Evolutionary conservation across 2,888 invertebrate genomes (phyloP), one percentile per base, ranked within the genome.

Genomic region (Neoitamus cyanurus): DNA sequence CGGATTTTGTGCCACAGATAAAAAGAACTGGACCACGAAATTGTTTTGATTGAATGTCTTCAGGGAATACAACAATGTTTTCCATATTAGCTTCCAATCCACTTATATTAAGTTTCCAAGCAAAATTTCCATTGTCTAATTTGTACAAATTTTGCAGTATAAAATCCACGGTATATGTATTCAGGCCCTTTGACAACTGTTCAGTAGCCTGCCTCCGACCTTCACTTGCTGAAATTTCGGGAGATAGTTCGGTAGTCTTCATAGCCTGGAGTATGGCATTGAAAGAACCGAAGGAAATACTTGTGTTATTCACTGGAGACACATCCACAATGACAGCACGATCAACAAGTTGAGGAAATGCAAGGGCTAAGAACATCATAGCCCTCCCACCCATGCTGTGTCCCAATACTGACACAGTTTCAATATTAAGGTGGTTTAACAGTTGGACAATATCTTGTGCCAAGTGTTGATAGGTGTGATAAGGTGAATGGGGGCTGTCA

Each of bases 301-400:
- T n/a, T n/a, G n/a, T n/a, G n/a, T 91, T 90, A 42, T 42, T 42
- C 2, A 94, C 88, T 0, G 96, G 96, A 0, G 95, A 94, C 86
- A 96, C 94, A 89, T 96, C 96, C 20, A 94, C 94, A 28, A 96
- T 93, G 80, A 96, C 91, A 73, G 96, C 91, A 86, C 94, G 94
- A 58, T 94, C 93, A 1, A 96, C 93, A 42, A 94, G 86, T 77
- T 93, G 89, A 13, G 95, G 94, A 91, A 94, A 93, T 90, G 93
- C 93, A 78, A 98, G 92, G 58, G 98, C 96, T 83, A 96, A 92
- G 83, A 94, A 93, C 98, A 98, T 98, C 88, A 95, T 95, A 6
- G 96, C 94, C 86, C 97, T 94, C n/a, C 98, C 99, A 25, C 98
- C 98, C 97, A 99, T 97, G 87, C 98, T 98, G 90, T 99, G 98